These are phyloP conservation scores for Lasius fuliginosus DNA, from an alignment of 2,888 invertebrate genomes.

Conservation along the genomic window DNA sequence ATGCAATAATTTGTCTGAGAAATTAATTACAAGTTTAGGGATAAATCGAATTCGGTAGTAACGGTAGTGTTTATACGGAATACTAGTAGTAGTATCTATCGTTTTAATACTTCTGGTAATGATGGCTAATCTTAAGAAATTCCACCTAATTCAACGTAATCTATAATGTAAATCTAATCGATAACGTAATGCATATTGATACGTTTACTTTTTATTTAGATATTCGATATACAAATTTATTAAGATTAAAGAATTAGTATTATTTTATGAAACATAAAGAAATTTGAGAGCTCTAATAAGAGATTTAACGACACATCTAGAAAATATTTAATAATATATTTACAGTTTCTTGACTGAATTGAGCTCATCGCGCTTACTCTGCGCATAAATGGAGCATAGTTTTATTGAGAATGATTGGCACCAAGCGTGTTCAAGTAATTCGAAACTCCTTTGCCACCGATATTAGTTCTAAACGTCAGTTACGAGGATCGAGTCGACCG, in stretches of 20 bases:
- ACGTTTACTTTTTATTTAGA: not conserved
- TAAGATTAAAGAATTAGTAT: not conserved
- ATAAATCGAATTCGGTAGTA: slow-evolving; percentile 9
- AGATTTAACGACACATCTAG: not conserved
- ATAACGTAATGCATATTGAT: not conserved
- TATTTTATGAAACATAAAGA: not conserved
- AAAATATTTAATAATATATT: slow-evolving; percentile 14
- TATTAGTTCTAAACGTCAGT: slow-evolving; percentile 37
- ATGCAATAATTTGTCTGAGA: not conserved
- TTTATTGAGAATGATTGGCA: slow-evolving; percentile 11
- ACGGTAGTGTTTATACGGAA: not conserved
- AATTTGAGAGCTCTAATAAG: not conserved
- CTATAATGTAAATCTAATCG: not conserved
- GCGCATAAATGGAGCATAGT: not conserved
- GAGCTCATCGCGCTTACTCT: not conserved
- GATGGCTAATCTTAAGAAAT: not conserved
- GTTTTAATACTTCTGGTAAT: not conserved
- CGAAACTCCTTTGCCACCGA: slow-evolving; percentile 13
- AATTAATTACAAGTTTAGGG: not conserved
- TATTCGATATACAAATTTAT: not conserved
- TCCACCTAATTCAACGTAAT: not conserved
- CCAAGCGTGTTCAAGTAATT: slow-evolving; percentile 16
- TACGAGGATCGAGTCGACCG: not conserved
- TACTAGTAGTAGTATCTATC: not conserved
- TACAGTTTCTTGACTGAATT: not conserved